Evolutionary conservation across 2,113 vertebrate genomes (phyloP), one percentile per base, ranked within the genome.

Genomic region (Alexandromys fortis): DNA sequence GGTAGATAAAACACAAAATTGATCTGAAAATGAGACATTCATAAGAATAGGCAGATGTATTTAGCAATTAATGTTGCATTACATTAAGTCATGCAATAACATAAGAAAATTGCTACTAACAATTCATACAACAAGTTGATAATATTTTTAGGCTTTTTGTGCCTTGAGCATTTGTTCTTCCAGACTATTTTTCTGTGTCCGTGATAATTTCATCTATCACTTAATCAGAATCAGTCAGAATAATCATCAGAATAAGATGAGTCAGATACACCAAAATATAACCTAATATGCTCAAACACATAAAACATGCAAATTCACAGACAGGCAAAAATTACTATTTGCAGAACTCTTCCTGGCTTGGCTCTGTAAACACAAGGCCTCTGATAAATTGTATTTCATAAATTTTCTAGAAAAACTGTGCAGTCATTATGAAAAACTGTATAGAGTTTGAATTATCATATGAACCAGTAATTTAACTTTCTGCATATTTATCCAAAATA

Each of bases 171-270:
- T 12, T 79, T 94, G 11, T 75, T 94, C 92, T 67, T 35, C 91
- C 63, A 93, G 79, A 58, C 26, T 89, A 86, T 63, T 87, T 89
- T 8, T 14, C 79, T 65, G 0, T 85, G 55, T 90, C 85, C 4
- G 0, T 95, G 58, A 95, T 83, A 96, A 65, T 63, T 93, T 89
- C 45, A 96, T 38, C 14, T 85, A 38, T 70, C 91, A 90, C 96
- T 97, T 95, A 93, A 94, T 92, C 49, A 76, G 89, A 90, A 96
- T 92, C n/a, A 95, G 26, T 17, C 70, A 96, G 86, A 17, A 22
- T 96, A n/a, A n/a, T 96, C 86, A 86, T 89, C 89, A 91, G 81
- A 96, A 58, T n/a, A 85, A 90, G 38, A 63, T 91, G 52, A 94
- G n/a, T 95, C 88, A 97, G 89, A 86, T 70, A 61, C 58, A 79